Evolutionary conservation across 2,797 vertebrate genomes (phyloP).

Genomic region (Scolopax bukidnonensis): DNA sequence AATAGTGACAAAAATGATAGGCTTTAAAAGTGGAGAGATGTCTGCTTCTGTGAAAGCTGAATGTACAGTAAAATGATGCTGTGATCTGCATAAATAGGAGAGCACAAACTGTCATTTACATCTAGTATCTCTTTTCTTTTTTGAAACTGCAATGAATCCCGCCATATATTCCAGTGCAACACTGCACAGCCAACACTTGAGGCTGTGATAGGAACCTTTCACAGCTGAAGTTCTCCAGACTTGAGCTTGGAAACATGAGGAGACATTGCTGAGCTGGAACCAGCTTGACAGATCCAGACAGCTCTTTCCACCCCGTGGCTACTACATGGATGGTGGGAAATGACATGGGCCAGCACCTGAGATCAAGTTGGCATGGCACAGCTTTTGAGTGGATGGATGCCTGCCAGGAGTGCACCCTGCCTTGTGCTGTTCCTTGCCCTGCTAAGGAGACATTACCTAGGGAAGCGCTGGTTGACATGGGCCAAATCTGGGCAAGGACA

Average conservation of each 20-base stretch:
- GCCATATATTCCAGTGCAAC: neutral
- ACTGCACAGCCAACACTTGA: neutral
- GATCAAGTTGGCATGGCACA: neutral
- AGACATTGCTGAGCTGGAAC: neutral
- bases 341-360: neutral
- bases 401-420: neutral
- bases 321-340: neutral
- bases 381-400: neutral
- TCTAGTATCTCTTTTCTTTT: neutral
- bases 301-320: neutral
- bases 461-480: neutral
- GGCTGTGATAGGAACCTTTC: constrained; percentile 9
- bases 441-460: neutral
- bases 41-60: constrained; percentile 9
- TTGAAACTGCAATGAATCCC: neutral
- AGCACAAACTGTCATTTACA: neutral
- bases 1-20: neutral
- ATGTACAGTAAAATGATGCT: neutral
- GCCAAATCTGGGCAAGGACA: neutral
- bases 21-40: neutral
- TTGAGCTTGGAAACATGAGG: neutral
- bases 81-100: constrained; percentile 2
- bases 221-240: constrained; percentile 24
- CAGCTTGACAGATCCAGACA: neutral
- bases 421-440: neutral